A percentile compares a stretch with the other conserved stretches of the same genome.
These are phyloP conservation scores for Thelaira solivaga DNA, from an alignment of 2,888 invertebrate genomes.

Conservation along the genomic window DNA sequence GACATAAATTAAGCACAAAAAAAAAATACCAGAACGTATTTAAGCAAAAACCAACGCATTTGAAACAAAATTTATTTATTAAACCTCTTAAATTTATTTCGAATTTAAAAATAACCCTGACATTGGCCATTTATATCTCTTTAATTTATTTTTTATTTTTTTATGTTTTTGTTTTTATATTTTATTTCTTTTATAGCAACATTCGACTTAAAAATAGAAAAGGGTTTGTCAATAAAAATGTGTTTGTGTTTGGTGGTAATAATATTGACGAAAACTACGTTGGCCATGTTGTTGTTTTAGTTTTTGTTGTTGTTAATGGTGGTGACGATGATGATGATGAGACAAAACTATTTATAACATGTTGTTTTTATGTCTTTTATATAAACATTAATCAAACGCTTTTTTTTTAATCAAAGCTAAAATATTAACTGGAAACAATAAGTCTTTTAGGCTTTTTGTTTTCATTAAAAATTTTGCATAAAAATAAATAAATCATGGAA, in stretches of 20 bases:
- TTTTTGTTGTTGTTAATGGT: too few relatives aligned
- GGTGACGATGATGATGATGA: neutral
- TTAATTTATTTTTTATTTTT: neutral
- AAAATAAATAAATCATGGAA: too few relatives aligned
- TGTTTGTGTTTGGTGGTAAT: neutral
- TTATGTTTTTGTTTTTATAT: neutral
- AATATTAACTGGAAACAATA: too few relatives aligned
- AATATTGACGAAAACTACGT: neutral
- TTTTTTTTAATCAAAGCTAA: too few relatives aligned
- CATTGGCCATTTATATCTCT: constrained; percentile 23
- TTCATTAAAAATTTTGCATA: too few relatives aligned
- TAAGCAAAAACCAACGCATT: neutral
- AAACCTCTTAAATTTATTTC: constrained; percentile 4
- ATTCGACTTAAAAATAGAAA: constrained; percentile 29
- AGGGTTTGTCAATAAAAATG: constrained; percentile 31
- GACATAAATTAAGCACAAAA: constrained; percentile 29
- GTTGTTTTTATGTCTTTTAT: neutral
- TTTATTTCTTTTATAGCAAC: neutral
- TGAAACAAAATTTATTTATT: neutral
- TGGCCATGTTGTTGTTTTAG: neutral
- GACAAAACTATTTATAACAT: neutral
- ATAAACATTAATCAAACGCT: too few relatives aligned
- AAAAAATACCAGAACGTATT: too few relatives aligned
- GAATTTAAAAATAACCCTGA: constrained; percentile 36
- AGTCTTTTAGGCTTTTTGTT: too few relatives aligned